Percentiles rank a stretch among this genome's conserved stretches.
Conservation (phyloP, 2,888 invertebrate species). For the Clanis bilineata region DNA sequence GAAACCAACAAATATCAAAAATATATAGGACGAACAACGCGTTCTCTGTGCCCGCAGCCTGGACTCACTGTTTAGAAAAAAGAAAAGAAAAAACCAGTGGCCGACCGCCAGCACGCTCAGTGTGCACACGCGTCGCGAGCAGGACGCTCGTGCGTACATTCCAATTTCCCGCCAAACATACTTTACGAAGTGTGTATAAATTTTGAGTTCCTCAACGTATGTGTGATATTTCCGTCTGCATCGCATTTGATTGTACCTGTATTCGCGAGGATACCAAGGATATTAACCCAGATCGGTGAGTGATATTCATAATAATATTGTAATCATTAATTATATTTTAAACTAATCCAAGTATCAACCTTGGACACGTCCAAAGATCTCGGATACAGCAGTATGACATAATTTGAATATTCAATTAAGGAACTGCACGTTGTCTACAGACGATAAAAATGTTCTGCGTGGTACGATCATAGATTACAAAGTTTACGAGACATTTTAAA, state of each 20-base stretch:
- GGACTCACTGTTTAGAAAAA: constrained; percentile 45
- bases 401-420: constrained; percentile 12
- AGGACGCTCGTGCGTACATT: constrained; percentile 44
- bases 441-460: background rate
- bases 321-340: background rate
- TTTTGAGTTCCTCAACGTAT: constrained; percentile 34
- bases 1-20: constrained; percentile 49
- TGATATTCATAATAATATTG: constrained; percentile 3
- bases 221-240: constrained; percentile 41
- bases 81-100: constrained; percentile 47
- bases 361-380: background rate
- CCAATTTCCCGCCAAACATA: constrained; percentile 39
- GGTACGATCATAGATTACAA: background rate
- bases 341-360: background rate
- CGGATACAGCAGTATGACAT: background rate
- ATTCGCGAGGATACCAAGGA: constrained; percentile 19
- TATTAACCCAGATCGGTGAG: constrained; percentile 12
- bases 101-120: constrained; percentile 39
- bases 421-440: background rate
- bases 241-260: constrained; percentile 15
- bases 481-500: background rate
- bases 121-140: constrained; percentile 50
- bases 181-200: constrained; percentile 35
- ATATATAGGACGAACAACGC: constrained; percentile 50
- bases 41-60: constrained; percentile 36